These are phyloP conservation scores for Pseudomyrmex cubaensis DNA, from an alignment of 1,140 invertebrate genomes.

Conservation along the genomic window DNA sequence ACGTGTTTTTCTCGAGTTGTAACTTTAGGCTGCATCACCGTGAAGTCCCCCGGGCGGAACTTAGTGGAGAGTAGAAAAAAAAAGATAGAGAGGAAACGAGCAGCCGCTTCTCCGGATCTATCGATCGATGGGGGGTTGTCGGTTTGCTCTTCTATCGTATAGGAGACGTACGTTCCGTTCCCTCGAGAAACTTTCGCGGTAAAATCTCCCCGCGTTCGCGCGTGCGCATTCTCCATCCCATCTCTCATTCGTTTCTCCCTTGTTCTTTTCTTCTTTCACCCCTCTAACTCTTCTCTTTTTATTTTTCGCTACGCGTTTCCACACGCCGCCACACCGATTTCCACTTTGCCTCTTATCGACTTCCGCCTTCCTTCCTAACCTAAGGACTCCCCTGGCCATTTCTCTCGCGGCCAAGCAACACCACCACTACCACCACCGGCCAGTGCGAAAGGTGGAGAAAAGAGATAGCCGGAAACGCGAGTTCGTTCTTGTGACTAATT, in stretches of 20 bases:
- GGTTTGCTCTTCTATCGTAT: slow-evolving; percentile 7
- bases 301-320: slow-evolving; percentile 42
- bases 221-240: slow-evolving; percentile 35
- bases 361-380: slow-evolving; percentile 55
- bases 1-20: slow-evolving; percentile 34
- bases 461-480: slow-evolving; percentile 60
- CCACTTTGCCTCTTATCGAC: slow-evolving; percentile 64
- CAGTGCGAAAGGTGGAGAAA: slow-evolving; percentile 23
- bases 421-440: slow-evolving; percentile 18
- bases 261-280: not conserved
- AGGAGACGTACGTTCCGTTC: slow-evolving; percentile 20
- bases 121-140: slow-evolving; percentile 43
- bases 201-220: slow-evolving; percentile 43
- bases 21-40: slow-evolving; percentile 41
- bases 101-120: slow-evolving; percentile 37
- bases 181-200: slow-evolving; percentile 53
- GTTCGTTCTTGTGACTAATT: slow-evolving; percentile 62
- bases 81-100: slow-evolving; percentile 24
- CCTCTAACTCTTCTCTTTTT: not conserved
- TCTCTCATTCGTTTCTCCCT: slow-evolving; percentile 29
- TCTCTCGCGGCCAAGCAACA: slow-evolving; percentile 52
- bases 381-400: slow-evolving; percentile 60
- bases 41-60: slow-evolving; percentile 24
- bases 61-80: not conserved
- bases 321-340: slow-evolving; percentile 46